Conservation (phyloP, 2,797 vertebrate genomes). For the Staurois parvus region DNA sequence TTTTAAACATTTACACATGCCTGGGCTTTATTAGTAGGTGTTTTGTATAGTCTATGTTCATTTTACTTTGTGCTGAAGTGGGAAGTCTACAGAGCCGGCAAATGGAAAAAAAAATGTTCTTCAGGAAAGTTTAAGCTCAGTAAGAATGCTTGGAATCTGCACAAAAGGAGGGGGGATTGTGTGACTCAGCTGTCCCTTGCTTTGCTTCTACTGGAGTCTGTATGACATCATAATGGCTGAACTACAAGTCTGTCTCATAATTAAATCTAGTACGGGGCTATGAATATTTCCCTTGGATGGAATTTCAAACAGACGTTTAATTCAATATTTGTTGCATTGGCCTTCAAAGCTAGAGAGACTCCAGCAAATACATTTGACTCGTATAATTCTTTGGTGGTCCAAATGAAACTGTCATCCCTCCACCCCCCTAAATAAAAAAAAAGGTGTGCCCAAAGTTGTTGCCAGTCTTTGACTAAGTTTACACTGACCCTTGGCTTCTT, state of each 20-base stretch:
- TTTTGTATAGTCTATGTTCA: background rate
- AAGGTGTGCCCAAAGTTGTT: no score
- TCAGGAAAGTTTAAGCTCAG: conserved; percentile 31
- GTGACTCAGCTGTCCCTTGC: conserved; percentile 54
- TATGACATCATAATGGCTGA: conserved; percentile 50
- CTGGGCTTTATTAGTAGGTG: no score
- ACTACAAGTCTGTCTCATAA: conserved; percentile 19
- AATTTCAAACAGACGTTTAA: background rate
- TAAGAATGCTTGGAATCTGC: conserved; percentile 53
- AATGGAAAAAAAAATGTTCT: conserved; percentile 4
- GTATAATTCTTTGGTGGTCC: background rate
- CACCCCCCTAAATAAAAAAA: no score
- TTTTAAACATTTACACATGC: no score
- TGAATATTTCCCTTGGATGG: background rate
- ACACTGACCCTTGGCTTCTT: no score
- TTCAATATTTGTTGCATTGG: background rate
- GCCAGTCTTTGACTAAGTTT: no score
- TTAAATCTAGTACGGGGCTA: background rate
- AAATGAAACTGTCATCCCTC: background rate
- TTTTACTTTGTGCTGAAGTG: conserved; percentile 1
- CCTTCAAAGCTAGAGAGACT: background rate
- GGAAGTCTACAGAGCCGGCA: background rate
- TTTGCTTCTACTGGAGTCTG: conserved; percentile 24
- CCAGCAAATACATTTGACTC: background rate
- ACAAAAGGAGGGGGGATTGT: conserved; percentile 19